Base-by-base conservation (phyloP, 64 coral and sea anemone genomes). In the Dendronephthya gigantea region DNA sequence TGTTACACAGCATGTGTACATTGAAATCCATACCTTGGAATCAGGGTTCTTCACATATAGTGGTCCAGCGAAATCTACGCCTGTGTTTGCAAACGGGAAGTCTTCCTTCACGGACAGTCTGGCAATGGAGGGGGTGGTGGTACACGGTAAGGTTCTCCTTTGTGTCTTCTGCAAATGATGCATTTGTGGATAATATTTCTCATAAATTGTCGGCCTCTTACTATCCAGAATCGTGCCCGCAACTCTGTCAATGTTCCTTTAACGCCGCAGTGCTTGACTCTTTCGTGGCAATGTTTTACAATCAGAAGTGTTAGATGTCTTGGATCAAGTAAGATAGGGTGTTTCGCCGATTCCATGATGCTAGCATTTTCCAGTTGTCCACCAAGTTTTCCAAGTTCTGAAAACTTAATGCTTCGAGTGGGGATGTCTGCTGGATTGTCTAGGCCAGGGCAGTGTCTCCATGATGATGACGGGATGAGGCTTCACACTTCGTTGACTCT, bases 141-240 rank as follows among this genome's bases (percentile, higher is more conserved):
- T 75, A 34, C 28, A 38, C 29, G 35, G 35, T 35, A 75, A 1
- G 69, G 35, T 34, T 38, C 35, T 75, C 69, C 69, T 75, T 75
- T 30, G 69, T 75, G n/a, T 38, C 34, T 75, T 38, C 35, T 75
- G 30, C 69, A 75, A 27, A 75, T 38, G 15, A 75, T 29, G 69
- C 69, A 75, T 30, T 75, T 75, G 69, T 75, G 69, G 25, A 75
- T 75, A 7, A 75, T 38, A n/a, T 75, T 31, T 75, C 69, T 75
- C 13, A 75, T 38, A 27, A 31, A 75, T 16, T 75, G 69, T 75
- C 69, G 28, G 23, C 69, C 69, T 35, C 69, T 31, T 3, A 75
- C 35, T 75, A 75, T 75, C 69, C 69, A 75, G 30, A 75, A 75
- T 16, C 30, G 28, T 38, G 69, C 14, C 2, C 35, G 69, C 15